Evolutionary conservation across 2,113 vertebrate genomes (phyloP).

Genomic region (Cheilinus undulatus): DNA sequence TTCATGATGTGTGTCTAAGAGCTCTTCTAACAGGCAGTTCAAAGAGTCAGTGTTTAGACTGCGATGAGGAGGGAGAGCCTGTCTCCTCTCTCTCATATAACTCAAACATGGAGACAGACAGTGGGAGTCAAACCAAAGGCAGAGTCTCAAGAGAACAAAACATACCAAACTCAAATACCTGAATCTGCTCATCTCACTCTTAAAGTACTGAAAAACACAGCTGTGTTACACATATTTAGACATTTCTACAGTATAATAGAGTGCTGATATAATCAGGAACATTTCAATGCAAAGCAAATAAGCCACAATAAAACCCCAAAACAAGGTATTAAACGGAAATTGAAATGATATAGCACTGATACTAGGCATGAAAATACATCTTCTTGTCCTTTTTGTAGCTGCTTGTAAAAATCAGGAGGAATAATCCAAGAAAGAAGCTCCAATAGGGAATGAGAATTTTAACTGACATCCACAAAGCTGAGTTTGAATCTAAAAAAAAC

Average conservation of each 20-base stretch:
- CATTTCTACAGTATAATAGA: too few relatives aligned
- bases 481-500: background rate
- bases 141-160: constrained; percentile 21
- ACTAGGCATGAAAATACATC: too few relatives aligned
- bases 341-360: too few relatives aligned
- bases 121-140: constrained; percentile 21
- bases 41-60: constrained; percentile 67
- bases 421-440: too few relatives aligned
- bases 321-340: too few relatives aligned
- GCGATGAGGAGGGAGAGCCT: constrained; percentile 16
- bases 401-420: too few relatives aligned
- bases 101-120: constrained; percentile 34
- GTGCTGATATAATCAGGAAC: too few relatives aligned
- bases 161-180: constrained; percentile 24
- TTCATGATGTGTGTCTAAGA: constrained; percentile 52
- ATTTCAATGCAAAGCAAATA: too few relatives aligned
- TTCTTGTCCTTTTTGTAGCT: too few relatives aligned
- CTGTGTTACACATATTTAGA: too few relatives aligned
- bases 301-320: too few relatives aligned
- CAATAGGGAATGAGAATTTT: too few relatives aligned
- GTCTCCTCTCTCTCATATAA: constrained; percentile 35
- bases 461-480: constrained; percentile 1
- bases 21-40: constrained; percentile 49
- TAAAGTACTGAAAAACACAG: background rate
- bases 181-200: constrained; percentile 6